Evolutionary conservation across 53 echinoderm and acorn worm species (phyloP).

Genomic region (Holothuria leucospilota): DNA sequence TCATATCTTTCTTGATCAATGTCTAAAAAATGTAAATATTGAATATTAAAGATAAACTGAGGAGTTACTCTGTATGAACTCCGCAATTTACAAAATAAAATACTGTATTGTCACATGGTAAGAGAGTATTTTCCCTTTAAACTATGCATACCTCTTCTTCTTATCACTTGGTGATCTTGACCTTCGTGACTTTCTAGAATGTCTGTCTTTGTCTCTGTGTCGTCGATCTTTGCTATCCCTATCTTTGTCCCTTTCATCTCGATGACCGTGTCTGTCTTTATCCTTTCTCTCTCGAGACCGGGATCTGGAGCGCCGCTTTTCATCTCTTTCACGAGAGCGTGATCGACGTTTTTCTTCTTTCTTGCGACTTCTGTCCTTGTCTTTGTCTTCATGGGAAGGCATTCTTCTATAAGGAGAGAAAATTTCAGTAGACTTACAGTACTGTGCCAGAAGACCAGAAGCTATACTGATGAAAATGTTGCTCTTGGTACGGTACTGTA

Average conservation of each 20-base stretch:
- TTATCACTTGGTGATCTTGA: slow-evolving; percentile 65
- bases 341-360: slow-evolving; percentile 22
- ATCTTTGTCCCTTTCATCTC: slow-evolving; percentile 66
- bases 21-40: too few relatives aligned
- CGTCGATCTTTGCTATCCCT: slow-evolving; percentile 38
- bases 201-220: slow-evolving; percentile 64
- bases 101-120: too few relatives aligned
- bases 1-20: too few relatives aligned
- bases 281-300: slow-evolving; percentile 21
- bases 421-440: too few relatives aligned
- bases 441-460: too few relatives aligned
- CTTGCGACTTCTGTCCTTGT: slow-evolving; percentile 26
- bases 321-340: slow-evolving; percentile 8
- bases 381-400: slow-evolving; percentile 38
- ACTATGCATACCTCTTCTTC: slow-evolving; percentile 37
- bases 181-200: slow-evolving; percentile 64
- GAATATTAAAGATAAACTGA: not conserved
- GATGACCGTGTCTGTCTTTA: slow-evolving; percentile 64
- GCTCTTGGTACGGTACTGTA: too few relatives aligned
- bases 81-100: too few relatives aligned
- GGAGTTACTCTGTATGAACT: too few relatives aligned
- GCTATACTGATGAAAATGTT: too few relatives aligned
- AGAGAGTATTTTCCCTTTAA: too few relatives aligned
- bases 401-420: not conserved
- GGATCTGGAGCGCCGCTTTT: slow-evolving; percentile 16